Evolutionary conservation across 2,797 vertebrate species (phyloP).

Genomic region (Aratinga solstitialis): DNA sequence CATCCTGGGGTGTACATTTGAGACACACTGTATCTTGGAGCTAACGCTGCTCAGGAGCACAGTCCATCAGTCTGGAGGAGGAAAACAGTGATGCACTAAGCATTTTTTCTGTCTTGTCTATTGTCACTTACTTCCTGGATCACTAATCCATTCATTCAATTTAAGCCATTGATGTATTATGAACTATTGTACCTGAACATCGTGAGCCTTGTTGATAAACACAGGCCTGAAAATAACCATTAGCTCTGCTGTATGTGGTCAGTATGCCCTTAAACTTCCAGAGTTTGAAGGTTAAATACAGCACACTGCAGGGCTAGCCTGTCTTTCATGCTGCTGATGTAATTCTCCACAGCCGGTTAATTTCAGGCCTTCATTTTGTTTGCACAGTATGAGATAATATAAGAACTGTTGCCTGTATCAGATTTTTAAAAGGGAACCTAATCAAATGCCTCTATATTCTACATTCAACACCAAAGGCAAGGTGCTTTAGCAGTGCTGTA

Average conservation of each 20-base stretch:
- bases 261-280: background rate
- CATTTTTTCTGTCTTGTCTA: background rate
- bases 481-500: background rate
- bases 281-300: constrained; percentile 8
- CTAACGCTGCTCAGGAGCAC: background rate
- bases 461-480: background rate
- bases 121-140: background rate
- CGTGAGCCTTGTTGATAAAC: background rate
- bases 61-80: background rate
- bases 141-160: background rate
- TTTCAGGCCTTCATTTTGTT: constrained; percentile 48
- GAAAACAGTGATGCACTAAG: background rate
- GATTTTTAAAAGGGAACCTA: constrained; percentile 30
- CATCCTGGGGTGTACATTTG: background rate
- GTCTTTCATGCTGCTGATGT: background rate
- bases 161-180: constrained; percentile 18
- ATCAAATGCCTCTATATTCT: constrained; percentile 25
- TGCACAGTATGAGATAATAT: background rate
- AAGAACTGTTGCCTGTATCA: constrained; percentile 8
- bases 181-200: background rate
- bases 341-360: constrained; percentile 1
- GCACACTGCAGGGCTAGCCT: background rate
- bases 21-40: background rate
- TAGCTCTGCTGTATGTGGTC: background rate
- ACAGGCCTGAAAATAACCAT: background rate